Conservation (phyloP, 2,888 invertebrate genomes). For the Pherbina coryleti region DNA sequence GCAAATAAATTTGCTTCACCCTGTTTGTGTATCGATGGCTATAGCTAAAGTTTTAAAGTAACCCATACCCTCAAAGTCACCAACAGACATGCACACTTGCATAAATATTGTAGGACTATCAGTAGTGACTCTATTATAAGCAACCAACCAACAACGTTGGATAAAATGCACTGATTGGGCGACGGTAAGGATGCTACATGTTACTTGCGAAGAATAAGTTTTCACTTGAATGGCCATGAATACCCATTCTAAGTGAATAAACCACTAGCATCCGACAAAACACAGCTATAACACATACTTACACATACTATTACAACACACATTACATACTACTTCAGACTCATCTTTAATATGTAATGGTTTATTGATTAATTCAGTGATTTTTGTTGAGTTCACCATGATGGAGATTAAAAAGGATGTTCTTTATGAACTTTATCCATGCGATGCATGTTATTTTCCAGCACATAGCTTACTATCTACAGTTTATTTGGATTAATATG, state of each 20-base stretch:
- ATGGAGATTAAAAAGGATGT: too few relatives aligned
- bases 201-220: not conserved
- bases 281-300: too few relatives aligned
- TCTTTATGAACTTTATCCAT: too few relatives aligned
- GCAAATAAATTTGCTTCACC: not conserved
- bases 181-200: not conserved
- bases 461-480: too few relatives aligned
- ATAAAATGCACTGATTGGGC: not conserved
- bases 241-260: slow-evolving; percentile 9
- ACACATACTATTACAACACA: too few relatives aligned
- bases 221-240: slow-evolving; percentile 23
- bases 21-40: slow-evolving; percentile 1
- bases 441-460: too few relatives aligned
- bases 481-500: too few relatives aligned
- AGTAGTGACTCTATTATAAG: slow-evolving; percentile 3
- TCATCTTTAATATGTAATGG: too few relatives aligned
- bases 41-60: not conserved
- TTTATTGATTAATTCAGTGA: too few relatives aligned
- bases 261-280: not conserved
- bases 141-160: not conserved
- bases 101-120: slow-evolving; percentile 4
- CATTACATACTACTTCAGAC: too few relatives aligned
- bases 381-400: too few relatives aligned
- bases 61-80: not conserved
- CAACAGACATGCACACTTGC: not conserved